Percentiles rank a stretch among this genome's conserved stretches.
Conservation (phyloP, 1,140 invertebrate species). For the Coenobita brevimanus region DNA sequence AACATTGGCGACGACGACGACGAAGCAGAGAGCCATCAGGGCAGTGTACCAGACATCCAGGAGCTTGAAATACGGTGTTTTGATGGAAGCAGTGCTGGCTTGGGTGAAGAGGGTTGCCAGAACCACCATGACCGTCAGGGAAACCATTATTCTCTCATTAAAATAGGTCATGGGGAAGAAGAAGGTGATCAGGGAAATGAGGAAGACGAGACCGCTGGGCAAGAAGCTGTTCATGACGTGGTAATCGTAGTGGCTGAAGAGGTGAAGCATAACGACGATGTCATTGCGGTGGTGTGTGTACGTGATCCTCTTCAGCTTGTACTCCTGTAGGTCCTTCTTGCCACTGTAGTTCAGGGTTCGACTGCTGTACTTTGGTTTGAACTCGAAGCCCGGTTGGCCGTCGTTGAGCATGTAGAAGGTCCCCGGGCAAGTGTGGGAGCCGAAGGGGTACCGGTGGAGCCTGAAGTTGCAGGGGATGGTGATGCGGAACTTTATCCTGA, state of each 20-base stretch:
- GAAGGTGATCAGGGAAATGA: slow-evolving; percentile 38
- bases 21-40: slow-evolving; percentile 39
- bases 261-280: slow-evolving; percentile 23
- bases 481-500: slow-evolving; percentile 31
- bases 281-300: neutral
- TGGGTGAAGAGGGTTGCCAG: slow-evolving; percentile 51
- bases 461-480: slow-evolving; percentile 36
- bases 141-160: slow-evolving; percentile 60
- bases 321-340: slow-evolving; percentile 8
- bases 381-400: neutral
- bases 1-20: slow-evolving; percentile 23
- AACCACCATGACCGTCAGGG: slow-evolving; percentile 44
- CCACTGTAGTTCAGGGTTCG: neutral
- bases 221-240: slow-evolving; percentile 51
- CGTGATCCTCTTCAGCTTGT: slow-evolving; percentile 2
- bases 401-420: slow-evolving; percentile 27
- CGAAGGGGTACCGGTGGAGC: slow-evolving; percentile 52
- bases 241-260: slow-evolving; percentile 41
- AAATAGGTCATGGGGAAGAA: slow-evolving; percentile 50
- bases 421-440: slow-evolving; percentile 23
- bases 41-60: slow-evolving; percentile 53
- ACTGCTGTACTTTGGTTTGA: neutral
- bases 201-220: slow-evolving; percentile 45
- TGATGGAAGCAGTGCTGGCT: slow-evolving; percentile 39
- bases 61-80: slow-evolving; percentile 52